A percentile compares a stretch with the other conserved stretches of the same genome.
phyloP scores from a whole-genome alignment of 2,797 vertebrate genomes.

The Phrynocephalus vlangalii region DNA sequence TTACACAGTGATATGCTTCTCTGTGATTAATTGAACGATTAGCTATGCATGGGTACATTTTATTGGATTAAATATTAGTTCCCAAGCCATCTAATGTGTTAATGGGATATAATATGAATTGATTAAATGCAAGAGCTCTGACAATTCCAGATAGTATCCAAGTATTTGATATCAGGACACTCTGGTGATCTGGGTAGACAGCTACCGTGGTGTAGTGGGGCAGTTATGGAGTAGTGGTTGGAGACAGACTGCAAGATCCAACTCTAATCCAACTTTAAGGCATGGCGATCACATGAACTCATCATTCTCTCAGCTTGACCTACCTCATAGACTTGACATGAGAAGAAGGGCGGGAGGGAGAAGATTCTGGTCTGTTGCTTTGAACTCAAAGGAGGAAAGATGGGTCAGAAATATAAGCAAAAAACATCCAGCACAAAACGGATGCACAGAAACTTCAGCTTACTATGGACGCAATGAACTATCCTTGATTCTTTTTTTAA shows the following conservation, averaged over 20 bases:
- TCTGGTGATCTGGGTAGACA: not conserved
- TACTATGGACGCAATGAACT: not conserved
- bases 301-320: not conserved
- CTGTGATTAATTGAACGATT: slow-evolving; percentile 78
- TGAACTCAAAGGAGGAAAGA: not conserved
- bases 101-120: slow-evolving; percentile 7
- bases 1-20: slow-evolving; percentile 61
- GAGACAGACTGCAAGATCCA: too few species aligned
- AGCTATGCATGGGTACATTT: slow-evolving; percentile 77
- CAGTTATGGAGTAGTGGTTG: not conserved
- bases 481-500: too few species aligned
- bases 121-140: slow-evolving; percentile 1
- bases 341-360: not conserved
- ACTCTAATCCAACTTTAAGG: too few species aligned
- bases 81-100: slow-evolving; percentile 39
- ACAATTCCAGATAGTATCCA: not conserved
- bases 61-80: slow-evolving; percentile 75
- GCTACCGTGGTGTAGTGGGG: not conserved
- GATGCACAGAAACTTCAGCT: not conserved
- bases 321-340: not conserved
- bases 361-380: not conserved
- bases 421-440: too few species aligned
- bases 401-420: not conserved
- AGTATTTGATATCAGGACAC: not conserved
- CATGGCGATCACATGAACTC: too few species aligned